Base-by-base conservation (phyloP, 2,888 invertebrate genomes). In the Furcula furcula region DNA sequence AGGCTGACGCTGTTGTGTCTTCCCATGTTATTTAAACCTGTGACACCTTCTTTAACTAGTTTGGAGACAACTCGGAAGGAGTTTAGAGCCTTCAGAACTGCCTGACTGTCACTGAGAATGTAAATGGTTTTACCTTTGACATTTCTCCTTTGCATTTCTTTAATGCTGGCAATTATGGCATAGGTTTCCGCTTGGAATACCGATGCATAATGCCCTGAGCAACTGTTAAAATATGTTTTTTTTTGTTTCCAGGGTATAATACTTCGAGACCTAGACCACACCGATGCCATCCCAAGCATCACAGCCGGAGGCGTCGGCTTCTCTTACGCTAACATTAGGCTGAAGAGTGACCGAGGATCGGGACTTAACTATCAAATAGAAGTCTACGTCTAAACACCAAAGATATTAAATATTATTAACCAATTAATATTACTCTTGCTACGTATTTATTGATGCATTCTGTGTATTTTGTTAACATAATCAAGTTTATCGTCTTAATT, bases 271-370 rank as follows among this genome's bases (percentile, higher is more conserved):
- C 46, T 88, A 42, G 88, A 88, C 49, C 87, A 87, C 60, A 83
- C 85, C 0, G 83, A 86, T 0, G 72, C 73, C 0, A 42, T 58
- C 1, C 61, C 87, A 14, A 68, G 69, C 36, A 59, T 88, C 34
- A 88, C 87, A 0, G 83, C 88, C 0, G 88, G 88, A 29, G 88
- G 88, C 7, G 77, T 85, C 1, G 88, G 87, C 15, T 79, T 77
- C 52, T 81, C 87, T 0, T 88, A 85, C 46, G 85, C 67, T 37
- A 88, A 88, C 62, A 52, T 88, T 15, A 66, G 74, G 29, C 61
- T 88, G 21, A 88, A 88, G 68, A 86, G 86, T 29, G 86, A 79
- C 1, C 56, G 88, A 9, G 84, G 87, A 14, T 76, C 78, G 2
- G 86, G 85, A 0, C 69, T 88, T 29, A 87, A 88, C 64, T 88